A percentile compares a stretch with the other conserved stretches of the same genome.
phyloP scores from a whole-genome alignment of 2,888 invertebrate genomes.

The Orthonychiurus folsomi region DNA sequence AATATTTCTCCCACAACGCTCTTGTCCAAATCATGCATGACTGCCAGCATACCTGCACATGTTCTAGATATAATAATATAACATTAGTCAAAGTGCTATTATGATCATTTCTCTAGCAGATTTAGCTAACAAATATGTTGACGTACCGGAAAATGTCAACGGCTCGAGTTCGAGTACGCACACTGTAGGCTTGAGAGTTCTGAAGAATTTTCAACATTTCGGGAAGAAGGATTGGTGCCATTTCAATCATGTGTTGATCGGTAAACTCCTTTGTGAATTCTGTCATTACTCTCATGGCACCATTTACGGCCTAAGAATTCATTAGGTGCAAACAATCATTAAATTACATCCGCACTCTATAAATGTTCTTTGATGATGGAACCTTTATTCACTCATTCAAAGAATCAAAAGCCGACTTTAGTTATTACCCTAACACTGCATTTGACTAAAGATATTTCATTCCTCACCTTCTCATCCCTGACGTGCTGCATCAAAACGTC shows the following conservation, averaged over 20 bases:
- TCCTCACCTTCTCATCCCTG: slow-evolving; percentile 51
- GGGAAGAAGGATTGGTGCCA: slow-evolving; percentile 59
- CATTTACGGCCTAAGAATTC: slow-evolving; percentile 51
- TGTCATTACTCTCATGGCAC: slow-evolving; percentile 61
- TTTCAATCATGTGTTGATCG: slow-evolving; percentile 55
- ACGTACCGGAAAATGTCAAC: slow-evolving; percentile 52
- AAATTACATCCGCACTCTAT: neutral
- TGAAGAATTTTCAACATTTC: slow-evolving; percentile 59
- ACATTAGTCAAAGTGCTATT: neutral
- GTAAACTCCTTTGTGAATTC: slow-evolving; percentile 60
- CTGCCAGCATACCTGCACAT: slow-evolving; percentile 51
- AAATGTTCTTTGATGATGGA: too few relatives aligned
- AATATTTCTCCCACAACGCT: slow-evolving; percentile 53
- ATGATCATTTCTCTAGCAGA: neutral
- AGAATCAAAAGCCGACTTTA: too few relatives aligned
- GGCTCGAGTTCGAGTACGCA: slow-evolving; percentile 56
- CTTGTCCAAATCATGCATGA: slow-evolving; percentile 50
- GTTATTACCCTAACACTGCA: too few relatives aligned
- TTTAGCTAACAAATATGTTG: neutral
- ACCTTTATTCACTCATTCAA: too few relatives aligned
- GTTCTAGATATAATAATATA: slow-evolving; percentile 46
- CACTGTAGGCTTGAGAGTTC: slow-evolving; percentile 52
- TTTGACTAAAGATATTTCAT: too few relatives aligned
- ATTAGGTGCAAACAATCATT: neutral
- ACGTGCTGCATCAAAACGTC: slow-evolving; percentile 57